phyloP scores from a whole-genome alignment of 1,140 invertebrate genomes.

The Orius insidiosus region DNA sequence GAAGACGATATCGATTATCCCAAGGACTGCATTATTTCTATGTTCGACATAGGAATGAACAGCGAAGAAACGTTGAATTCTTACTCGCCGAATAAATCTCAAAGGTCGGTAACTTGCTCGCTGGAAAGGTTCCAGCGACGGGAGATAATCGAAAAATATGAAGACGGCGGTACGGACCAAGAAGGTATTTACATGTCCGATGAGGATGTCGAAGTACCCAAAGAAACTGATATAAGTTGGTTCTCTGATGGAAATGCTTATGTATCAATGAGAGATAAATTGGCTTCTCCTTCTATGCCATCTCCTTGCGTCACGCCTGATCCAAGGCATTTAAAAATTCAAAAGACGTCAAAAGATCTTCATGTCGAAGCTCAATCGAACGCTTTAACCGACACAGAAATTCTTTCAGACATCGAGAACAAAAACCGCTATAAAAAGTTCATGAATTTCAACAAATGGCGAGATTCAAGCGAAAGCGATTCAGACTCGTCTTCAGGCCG shows the following conservation, averaged over 20 bases:
- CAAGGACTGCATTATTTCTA: not conserved
- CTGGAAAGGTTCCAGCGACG: not conserved
- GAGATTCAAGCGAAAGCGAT: too few species aligned
- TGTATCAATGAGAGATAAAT: conserved; percentile 12
- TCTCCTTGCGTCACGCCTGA: conserved; percentile 17
- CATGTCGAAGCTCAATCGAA: not conserved
- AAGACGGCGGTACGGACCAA: conserved; percentile 15
- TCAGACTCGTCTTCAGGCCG: too few species aligned
- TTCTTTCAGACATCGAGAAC: conserved; percentile 14
- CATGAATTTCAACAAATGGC: too few species aligned
- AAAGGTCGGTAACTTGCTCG: conserved; percentile 8
- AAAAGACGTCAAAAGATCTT: not conserved
- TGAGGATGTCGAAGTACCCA: conserved; percentile 24
- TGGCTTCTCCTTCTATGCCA: conserved; percentile 1
- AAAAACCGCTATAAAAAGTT: not conserved
- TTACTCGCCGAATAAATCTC: conserved; percentile 7
- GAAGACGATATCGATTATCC: conserved; percentile 3
- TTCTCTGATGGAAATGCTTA: conserved; percentile 1
- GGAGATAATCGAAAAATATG: conserved; percentile 5
- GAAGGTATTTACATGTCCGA: conserved; percentile 25
- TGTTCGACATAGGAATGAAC: conserved; percentile 4
- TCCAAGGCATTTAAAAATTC: not conserved
- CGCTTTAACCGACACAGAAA: conserved; percentile 24
- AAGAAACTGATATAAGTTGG: conserved; percentile 6
- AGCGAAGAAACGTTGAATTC: conserved; percentile 4